phyloP scores from a whole-genome alignment of 1,140 invertebrate genomes.

The Dendroctonus valens region DNA sequence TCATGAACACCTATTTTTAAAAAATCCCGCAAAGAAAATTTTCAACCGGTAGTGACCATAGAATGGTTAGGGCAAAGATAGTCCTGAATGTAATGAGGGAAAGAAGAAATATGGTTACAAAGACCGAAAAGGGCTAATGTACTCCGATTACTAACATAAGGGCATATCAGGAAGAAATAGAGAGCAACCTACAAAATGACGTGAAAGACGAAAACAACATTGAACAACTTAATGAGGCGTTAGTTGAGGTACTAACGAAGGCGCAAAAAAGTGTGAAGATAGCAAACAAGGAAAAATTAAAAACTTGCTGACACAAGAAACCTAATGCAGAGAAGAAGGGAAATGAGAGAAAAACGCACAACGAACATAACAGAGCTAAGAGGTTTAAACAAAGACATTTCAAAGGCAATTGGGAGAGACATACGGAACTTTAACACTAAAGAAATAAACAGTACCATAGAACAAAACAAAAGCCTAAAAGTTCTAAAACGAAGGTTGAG shows the following conservation, averaged over 20 bases:
- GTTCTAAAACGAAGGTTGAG: no score
- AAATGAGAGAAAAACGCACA: neutral
- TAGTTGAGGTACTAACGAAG: neutral
- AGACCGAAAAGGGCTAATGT: neutral
- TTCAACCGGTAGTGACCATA: no score
- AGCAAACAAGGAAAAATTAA: neutral
- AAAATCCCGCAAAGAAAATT: no score
- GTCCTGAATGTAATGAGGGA: neutral
- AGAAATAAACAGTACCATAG: no score
- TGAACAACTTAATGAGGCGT: conserved; percentile 1
- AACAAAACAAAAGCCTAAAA: no score
- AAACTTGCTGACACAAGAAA: neutral
- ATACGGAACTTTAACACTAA: no score
- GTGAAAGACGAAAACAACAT: neutral
- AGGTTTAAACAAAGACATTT: no score
- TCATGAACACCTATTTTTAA: no score
- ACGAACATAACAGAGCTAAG: no score
- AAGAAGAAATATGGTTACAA: neutral
- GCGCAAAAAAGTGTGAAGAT: neutral
- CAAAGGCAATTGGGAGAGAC: no score
- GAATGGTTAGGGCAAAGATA: no score
- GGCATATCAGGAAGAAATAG: conserved; percentile 3
- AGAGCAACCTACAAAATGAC: neutral
- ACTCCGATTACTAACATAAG: neutral
- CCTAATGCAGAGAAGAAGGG: neutral